A percentile compares a stretch with the other conserved stretches of the same genome.
phyloP scores from a whole-genome alignment of 2,113 vertebrate genomes.

The Bettongia penicillata region DNA sequence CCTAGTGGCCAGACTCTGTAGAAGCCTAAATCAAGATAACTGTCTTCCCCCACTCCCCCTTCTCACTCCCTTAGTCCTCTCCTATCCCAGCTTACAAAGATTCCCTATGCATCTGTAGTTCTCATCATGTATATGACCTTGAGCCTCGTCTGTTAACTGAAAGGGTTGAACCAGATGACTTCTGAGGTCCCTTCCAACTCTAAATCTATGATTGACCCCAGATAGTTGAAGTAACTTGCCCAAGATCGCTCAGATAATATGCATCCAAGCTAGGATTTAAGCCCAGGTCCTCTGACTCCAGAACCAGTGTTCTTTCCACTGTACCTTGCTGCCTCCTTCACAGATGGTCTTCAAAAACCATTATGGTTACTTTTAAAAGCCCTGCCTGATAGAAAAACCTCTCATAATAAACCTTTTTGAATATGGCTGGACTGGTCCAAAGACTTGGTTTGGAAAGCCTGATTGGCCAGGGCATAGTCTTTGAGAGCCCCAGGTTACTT shows the following conservation, averaged over 20 bases:
- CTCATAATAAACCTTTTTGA: background rate
- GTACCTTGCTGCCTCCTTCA: background rate
- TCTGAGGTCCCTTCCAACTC: too few species aligned
- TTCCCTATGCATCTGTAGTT: background rate
- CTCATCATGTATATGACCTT: too few species aligned
- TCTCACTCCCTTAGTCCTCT: background rate
- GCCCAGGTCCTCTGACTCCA: background rate
- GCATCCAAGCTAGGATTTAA: background rate
- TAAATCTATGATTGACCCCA: too few species aligned
- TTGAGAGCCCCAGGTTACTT: background rate
- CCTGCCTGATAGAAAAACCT: background rate
- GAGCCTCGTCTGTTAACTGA: too few species aligned
- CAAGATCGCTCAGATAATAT: too few species aligned
- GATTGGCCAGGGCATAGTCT: background rate
- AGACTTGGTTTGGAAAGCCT: background rate
- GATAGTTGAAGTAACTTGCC: too few species aligned
- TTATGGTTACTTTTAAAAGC: background rate
- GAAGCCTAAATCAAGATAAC: background rate
- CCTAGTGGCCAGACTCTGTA: background rate
- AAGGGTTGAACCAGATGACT: too few species aligned
- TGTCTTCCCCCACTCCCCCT: background rate
- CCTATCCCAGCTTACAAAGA: background rate
- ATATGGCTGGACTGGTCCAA: background rate
- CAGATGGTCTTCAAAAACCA: background rate
- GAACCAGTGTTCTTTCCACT: background rate